Base-by-base conservation (phyloP, 1,140 invertebrate species). In the Habropoda laboriosa region DNA sequence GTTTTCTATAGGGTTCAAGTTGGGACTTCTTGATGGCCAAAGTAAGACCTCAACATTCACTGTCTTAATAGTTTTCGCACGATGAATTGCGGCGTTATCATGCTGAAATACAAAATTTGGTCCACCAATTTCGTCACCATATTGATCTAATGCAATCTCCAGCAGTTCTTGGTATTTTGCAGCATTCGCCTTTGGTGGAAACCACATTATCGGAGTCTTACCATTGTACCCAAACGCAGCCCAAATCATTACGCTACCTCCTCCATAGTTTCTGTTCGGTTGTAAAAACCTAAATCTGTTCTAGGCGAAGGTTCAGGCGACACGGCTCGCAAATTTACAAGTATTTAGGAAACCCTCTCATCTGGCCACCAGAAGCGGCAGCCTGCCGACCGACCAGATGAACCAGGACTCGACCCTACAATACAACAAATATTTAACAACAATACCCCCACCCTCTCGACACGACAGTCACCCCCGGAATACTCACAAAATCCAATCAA, bases 161-260 rank as follows among this genome's bases (percentile, higher is more conserved):
- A 70, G 42, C 4, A 70, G 5, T 13, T 58, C 32, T 1, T 30
- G 5, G 32, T 38, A 58, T 58, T 58, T 38, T 30, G 35, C 13
- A 6, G 16, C 13, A 10, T 58, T 21, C 0, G 6, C 16, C 18
- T 21, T 58, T 2, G 51, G 32, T 7, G 16, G 30, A 58, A 58
- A 58, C n/a, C n/a, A 30, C n/a, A 21, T 35, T 58, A 38, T 35
- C 4, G 4, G 32, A 13, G 35, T 71, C 30, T 71, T 71, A 8
- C 21, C 21, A 0, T 57, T 8, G n/a, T 42, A 27, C 3, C 16
- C 42, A 30, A 58, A 71, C 27, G 24, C 53, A 10, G 38, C 49
- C 49, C 49, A 68, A 38, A 57, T 58, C 24, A 58, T 71, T 6
- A 71, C 35, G 42, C 1, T 57, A 10, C 67, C 53, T 13, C 24